Conservation (phyloP, 30 jellyfish, hydroid and myxozoan genomes). For the Turritopsis rubra region DNA sequence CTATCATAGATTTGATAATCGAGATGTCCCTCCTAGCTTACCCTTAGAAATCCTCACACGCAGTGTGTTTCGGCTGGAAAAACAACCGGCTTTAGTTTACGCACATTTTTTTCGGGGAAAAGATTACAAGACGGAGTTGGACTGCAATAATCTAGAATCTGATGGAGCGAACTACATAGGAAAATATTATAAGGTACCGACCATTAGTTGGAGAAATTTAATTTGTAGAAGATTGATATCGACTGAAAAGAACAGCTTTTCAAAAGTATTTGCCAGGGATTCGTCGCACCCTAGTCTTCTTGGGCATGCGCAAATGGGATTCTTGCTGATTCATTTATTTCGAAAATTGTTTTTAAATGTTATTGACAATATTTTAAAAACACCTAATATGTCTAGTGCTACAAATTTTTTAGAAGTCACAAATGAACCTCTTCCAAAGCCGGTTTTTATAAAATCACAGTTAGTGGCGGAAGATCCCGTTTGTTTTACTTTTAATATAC, state of each 20-base stretch:
- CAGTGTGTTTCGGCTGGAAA: conserved; percentile 54
- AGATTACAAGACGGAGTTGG: conserved; percentile 73
- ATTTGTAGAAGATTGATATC: conserved; percentile 64
- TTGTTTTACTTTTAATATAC: conserved; percentile 81
- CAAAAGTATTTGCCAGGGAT: conserved; percentile 65
- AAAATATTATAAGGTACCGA: conserved; percentile 62
- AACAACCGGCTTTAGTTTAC: conserved; percentile 62
- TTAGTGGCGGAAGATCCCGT: conserved; percentile 64
- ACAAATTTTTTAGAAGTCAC: conserved; percentile 39
- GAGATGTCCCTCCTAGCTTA: conserved; percentile 96
- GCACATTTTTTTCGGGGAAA: conserved; percentile 93
- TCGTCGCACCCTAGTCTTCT: conserved; percentile 90
- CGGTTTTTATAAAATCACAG: conserved; percentile 54
- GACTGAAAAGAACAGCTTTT: conserved; percentile 57
- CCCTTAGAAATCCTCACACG: conserved; percentile 80
- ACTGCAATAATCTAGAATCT: conserved; percentile 76
- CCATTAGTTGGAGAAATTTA: conserved; percentile 82
- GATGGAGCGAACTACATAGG: conserved; percentile 83
- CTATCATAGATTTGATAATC: conserved; percentile 84
- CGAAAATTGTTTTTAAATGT: conserved; percentile 63
- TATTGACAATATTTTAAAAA: conserved; percentile 35
- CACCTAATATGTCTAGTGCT: not conserved
- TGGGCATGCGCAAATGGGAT: conserved; percentile 96
- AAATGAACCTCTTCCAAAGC: conserved; percentile 55
- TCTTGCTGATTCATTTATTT: conserved; percentile 61